Percentiles rank a stretch among this genome's conserved stretches.
Conservation (phyloP, 2,113 vertebrate genomes). For the Hassar affinis region DNA sequence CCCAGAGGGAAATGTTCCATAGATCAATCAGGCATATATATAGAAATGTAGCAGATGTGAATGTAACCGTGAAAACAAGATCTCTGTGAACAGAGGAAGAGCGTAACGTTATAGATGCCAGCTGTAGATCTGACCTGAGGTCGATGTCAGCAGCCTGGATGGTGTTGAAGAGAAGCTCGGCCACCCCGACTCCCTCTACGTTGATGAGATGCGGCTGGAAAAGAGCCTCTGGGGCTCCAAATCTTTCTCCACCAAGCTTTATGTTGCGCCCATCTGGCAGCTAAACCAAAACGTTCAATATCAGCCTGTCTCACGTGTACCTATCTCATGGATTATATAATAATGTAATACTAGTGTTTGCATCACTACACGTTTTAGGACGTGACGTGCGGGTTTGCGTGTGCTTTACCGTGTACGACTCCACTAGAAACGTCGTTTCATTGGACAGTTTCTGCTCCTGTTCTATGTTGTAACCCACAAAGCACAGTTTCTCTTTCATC, state of each 20-base stretch:
- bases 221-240: constrained; percentile 56
- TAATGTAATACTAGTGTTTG: too few relatives aligned
- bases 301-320: neutral
- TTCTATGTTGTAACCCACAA: constrained; percentile 95
- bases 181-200: constrained; percentile 85
- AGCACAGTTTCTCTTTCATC: constrained; percentile 96
- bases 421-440: constrained; percentile 92
- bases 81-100: neutral
- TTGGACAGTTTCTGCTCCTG: constrained; percentile 92
- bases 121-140: constrained; percentile 46
- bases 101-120: too few relatives aligned
- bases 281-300: neutral
- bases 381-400: neutral
- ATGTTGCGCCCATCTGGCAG: constrained; percentile 56
- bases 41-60: too few relatives aligned
- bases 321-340: too few relatives aligned
- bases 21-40: too few relatives aligned
- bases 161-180: constrained; percentile 87
- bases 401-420: constrained; percentile 80
- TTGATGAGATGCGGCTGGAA: constrained; percentile 89
- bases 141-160: constrained; percentile 77
- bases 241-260: constrained; percentile 59
- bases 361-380: neutral
- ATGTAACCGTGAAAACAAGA: too few relatives aligned
- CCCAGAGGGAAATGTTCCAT: too few relatives aligned